Evolutionary conservation across 2,113 vertebrate genomes (phyloP), one percentile per base, ranked within the genome.

Genomic region (Butorides virescens): DNA sequence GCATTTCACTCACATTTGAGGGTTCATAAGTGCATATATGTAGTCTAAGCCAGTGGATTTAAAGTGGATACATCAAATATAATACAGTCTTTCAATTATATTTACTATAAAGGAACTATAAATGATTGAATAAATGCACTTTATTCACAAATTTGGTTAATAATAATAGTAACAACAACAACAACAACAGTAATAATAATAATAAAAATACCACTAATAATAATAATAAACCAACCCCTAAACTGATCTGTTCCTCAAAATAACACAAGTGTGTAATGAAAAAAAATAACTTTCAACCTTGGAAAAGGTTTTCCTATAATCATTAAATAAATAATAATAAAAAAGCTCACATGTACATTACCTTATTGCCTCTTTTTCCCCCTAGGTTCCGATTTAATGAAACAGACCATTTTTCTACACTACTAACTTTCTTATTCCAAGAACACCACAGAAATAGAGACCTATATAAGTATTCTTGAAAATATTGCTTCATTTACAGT

Each of bases 401-500:
- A 97, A 93, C 22, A 82, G 76, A 67, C 27, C 6, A 42, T 96
- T 98, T 94, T 97, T 96, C 73, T 96, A 91, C 27, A 34, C 42
- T 96, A 34, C 55, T 96, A 95, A 89, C 70, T 96, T 97, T 94
- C 77, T 93, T 96, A 86, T 96, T 93, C 56, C 22, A 71, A 80
- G 47, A 74, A 15, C 50, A 91, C 37, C 21, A 56, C 13, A 19
- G 80, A 97, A 98, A 97, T 84, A 92, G 85, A 91, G 49, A 86
- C 74, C 55, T 94, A 77, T 39, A 66, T 83, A 95, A 93, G 81
- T 88, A 95, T 95, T 97, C 76, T 86, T 72, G 93, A 97, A 98
- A 97, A 94, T 96, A 95, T 65, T 95, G 71, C 55, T 96, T 97
- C 95, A 94, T 97, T 98, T 97, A 97, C 89, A 92, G 84, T 96